These are phyloP conservation scores for Etheostoma cragini DNA, from an alignment of 2,113 vertebrate genomes.

Conservation along the genomic window DNA sequence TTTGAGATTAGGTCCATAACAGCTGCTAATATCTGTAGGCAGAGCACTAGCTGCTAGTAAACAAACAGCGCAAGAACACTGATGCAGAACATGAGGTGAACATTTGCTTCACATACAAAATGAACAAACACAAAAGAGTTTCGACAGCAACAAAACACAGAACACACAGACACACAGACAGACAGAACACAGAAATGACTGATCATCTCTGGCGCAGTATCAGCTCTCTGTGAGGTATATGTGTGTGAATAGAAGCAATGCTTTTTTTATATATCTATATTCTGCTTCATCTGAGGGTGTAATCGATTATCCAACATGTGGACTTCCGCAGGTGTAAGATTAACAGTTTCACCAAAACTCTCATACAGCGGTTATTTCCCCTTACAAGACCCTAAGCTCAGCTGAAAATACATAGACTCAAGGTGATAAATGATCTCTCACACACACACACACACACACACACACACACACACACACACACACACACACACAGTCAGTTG, in stretches of 20 bases:
- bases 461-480: constrained; percentile 12
- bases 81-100: not conserved
- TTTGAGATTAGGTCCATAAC: not conserved
- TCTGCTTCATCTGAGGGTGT: not conserved
- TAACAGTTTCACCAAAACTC: constrained; percentile 9
- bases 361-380: constrained; percentile 25
- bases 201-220: not conserved
- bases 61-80: not conserved
- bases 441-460: constrained; percentile 4
- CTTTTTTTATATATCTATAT: not conserved
- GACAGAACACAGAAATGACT: not conserved
- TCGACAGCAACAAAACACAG: not conserved
- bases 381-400: constrained; percentile 8
- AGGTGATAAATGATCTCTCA: constrained; percentile 28
- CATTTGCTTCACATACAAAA: not conserved
- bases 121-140: not conserved
- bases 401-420: constrained; percentile 38
- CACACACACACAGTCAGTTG: constrained; percentile 9
- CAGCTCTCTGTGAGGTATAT: not conserved
- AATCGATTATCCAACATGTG: constrained; percentile 10
- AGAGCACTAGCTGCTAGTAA: not conserved
- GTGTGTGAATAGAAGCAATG: not conserved
- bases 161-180: not conserved
- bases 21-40: not conserved
- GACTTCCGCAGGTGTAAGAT: not conserved